A percentile compares a stretch with the other conserved stretches of the same genome.
These are phyloP conservation scores for Laterallus jamaicensis DNA, from an alignment of 2,113 vertebrate genomes.

Conservation along the genomic window DNA sequence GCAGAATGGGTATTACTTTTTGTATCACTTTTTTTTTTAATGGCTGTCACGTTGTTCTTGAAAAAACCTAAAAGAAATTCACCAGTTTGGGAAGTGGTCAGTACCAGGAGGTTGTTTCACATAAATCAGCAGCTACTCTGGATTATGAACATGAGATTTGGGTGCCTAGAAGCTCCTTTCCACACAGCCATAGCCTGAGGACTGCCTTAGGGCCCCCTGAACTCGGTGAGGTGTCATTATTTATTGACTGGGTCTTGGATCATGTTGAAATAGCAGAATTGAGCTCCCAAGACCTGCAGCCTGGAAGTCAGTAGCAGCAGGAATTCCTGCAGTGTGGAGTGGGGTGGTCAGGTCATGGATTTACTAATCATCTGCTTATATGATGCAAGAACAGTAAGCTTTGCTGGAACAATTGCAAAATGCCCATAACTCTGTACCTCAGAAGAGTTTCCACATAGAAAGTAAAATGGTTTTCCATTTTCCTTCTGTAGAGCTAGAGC, in stretches of 20 bases:
- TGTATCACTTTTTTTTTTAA: background rate
- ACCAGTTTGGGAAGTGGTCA: background rate
- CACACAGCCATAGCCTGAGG: background rate
- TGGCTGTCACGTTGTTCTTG: background rate
- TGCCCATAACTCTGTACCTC: background rate
- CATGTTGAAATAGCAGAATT: background rate
- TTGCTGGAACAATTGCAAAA: background rate
- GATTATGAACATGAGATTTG: background rate
- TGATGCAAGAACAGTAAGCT: background rate
- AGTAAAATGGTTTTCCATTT: background rate
- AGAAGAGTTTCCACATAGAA: background rate
- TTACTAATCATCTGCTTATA: background rate
- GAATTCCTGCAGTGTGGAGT: background rate
- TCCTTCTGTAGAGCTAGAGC: background rate
- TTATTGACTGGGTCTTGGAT: background rate
- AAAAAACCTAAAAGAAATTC: background rate
- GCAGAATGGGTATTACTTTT: background rate
- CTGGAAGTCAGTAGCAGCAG: background rate
- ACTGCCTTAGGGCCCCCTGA: background rate
- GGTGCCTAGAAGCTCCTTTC: background rate
- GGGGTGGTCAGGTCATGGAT: background rate
- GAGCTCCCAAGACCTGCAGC: background rate
- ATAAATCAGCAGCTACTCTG: background rate
- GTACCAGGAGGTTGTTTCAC: background rate
- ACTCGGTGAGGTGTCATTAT: rapidly evolving